Conservation (phyloP, 2,797 vertebrate species). For the Valencia hispanica region DNA sequence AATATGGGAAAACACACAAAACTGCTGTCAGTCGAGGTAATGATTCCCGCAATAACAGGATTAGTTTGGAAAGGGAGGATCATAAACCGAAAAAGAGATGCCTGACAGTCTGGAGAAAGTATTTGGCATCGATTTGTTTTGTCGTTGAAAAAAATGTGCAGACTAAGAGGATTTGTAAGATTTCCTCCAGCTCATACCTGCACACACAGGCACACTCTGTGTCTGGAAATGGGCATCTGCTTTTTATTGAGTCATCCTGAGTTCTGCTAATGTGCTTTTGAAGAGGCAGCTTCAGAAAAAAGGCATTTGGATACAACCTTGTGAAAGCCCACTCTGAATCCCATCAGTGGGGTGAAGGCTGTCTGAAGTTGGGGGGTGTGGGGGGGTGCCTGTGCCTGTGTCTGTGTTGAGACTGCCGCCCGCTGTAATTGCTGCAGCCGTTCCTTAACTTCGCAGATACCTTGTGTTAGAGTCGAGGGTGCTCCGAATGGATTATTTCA, state of each 20-base stretch:
- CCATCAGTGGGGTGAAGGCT: slow-evolving; percentile 50
- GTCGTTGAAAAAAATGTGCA: slow-evolving; percentile 43
- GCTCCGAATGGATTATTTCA: slow-evolving; percentile 59
- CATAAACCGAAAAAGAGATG: slow-evolving; percentile 6
- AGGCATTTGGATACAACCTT: slow-evolving; percentile 60
- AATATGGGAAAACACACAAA: slow-evolving; percentile 42
- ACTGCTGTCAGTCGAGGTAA: slow-evolving; percentile 59
- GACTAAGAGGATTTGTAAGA: slow-evolving; percentile 63
- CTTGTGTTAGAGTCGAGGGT: slow-evolving; percentile 59
- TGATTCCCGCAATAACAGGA: slow-evolving; percentile 35
- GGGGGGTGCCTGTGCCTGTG: too few relatives aligned
- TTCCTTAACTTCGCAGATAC: slow-evolving; percentile 58
- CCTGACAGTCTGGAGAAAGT: slow-evolving; percentile 26
- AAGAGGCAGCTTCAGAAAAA: slow-evolving; percentile 57
- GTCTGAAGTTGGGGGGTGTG: slow-evolving; percentile 53
- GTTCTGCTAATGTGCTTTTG: slow-evolving; percentile 40
- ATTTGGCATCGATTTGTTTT: slow-evolving; percentile 65
- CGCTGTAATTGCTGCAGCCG: slow-evolving; percentile 70
- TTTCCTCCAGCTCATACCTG: slow-evolving; percentile 39
- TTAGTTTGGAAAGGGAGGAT: neutral
- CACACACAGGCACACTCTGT: slow-evolving; percentile 22
- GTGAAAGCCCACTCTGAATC: slow-evolving; percentile 61
- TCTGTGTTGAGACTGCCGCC: slow-evolving; percentile 67
- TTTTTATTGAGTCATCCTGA: slow-evolving; percentile 43
- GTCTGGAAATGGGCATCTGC: slow-evolving; percentile 24